These are phyloP conservation scores for Pseudochaenichthys georgianus DNA, from an alignment of 2,797 vertebrate genomes.

Conservation along the genomic window DNA sequence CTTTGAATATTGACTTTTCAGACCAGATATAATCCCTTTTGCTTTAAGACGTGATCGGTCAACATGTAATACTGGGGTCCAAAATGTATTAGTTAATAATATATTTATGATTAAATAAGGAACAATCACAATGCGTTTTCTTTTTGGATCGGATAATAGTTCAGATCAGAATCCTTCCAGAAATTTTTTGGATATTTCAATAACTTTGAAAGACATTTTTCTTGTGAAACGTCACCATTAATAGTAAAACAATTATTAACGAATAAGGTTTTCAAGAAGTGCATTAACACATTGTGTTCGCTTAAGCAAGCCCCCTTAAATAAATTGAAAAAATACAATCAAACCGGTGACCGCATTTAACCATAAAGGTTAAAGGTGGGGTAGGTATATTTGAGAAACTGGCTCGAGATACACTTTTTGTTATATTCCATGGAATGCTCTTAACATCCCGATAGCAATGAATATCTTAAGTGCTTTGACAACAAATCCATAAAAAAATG, in stretches of 20 bases:
- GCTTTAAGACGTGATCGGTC: constrained; percentile 5
- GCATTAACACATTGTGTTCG: not conserved
- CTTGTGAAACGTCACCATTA: not conserved
- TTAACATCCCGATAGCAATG: too few relatives aligned
- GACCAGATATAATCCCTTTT: constrained; percentile 22
- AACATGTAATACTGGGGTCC: constrained; percentile 1
- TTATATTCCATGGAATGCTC: too few relatives aligned
- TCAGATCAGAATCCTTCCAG: not conserved
- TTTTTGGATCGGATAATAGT: not conserved
- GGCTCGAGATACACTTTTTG: too few relatives aligned
- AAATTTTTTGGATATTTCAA: not conserved
- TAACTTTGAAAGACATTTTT: not conserved
- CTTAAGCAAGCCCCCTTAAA: not conserved
- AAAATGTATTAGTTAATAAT: not conserved
- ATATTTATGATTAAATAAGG: not conserved
- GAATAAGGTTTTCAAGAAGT: not conserved
- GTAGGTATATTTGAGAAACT: too few relatives aligned
- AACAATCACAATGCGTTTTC: not conserved
- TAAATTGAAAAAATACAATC: too few relatives aligned
- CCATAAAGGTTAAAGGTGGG: too few relatives aligned
- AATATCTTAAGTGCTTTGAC: too few relatives aligned
- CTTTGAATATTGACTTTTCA: constrained; percentile 5
- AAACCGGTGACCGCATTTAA: too few relatives aligned
- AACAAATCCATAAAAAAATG: too few relatives aligned
- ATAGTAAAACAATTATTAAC: not conserved